A percentile compares a stretch with the other conserved stretches of the same genome.
These are phyloP conservation scores for Albula glossodonta DNA, from an alignment of 2,113 vertebrate genomes.

Conservation along the genomic window DNA sequence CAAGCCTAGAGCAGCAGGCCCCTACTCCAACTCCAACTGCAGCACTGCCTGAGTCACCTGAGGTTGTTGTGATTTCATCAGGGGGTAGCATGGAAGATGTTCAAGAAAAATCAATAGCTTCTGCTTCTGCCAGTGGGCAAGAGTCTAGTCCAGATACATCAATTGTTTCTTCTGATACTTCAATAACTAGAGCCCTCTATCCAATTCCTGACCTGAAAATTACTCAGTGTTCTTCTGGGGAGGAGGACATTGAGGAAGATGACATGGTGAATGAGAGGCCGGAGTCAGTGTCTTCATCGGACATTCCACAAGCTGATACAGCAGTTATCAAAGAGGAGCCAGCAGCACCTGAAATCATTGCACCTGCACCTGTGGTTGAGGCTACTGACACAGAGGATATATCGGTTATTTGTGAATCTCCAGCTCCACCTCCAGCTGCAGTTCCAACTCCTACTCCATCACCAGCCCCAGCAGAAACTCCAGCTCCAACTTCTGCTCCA, in stretches of 20 bases:
- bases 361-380: too few relatives aligned
- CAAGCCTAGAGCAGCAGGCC: constrained; percentile 67
- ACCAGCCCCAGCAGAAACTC: background rate
- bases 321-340: constrained; percentile 53
- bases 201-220: constrained; percentile 97
- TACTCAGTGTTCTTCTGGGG: constrained; percentile 93
- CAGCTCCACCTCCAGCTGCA: background rate
- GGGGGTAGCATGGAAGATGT: constrained; percentile 53
- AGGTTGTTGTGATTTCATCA: constrained; percentile 55
- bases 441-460: background rate
- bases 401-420: background rate
- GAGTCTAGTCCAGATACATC: constrained; percentile 31
- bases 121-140: constrained; percentile 34
- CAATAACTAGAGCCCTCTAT: constrained; percentile 75
- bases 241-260: constrained; percentile 85
- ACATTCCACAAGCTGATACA: constrained; percentile 45
- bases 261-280: constrained; percentile 81
- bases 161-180: constrained; percentile 63
- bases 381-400: too few relatives aligned
- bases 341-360: constrained; percentile 18
- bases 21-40: constrained; percentile 32
- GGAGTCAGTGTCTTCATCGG: constrained; percentile 62
- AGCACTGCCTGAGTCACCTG: constrained; percentile 57
- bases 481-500: background rate
- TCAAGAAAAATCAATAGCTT: constrained; percentile 61